Evolutionary conservation across 2,113 vertebrate genomes (phyloP).

Genomic region (Atlantisia rogersi): DNA sequence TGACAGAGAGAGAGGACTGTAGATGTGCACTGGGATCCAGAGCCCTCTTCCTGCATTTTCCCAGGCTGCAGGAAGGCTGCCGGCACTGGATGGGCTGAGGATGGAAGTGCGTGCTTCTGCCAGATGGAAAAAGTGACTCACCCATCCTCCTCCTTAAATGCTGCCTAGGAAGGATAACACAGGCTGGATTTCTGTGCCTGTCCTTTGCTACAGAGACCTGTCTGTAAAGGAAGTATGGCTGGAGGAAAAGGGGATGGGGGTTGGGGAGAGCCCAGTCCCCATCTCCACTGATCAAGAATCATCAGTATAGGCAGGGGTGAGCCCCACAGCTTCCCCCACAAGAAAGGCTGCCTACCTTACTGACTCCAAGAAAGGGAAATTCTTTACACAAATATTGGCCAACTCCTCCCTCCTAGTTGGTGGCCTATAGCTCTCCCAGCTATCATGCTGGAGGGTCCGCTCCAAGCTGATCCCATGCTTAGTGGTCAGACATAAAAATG

Average conservation of each 20-base stretch:
- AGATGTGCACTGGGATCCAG: not conserved
- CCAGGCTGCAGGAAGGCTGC: not conserved
- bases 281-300: not conserved
- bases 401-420: not conserved
- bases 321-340: not conserved
- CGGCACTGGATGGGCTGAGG: not conserved
- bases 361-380: not conserved
- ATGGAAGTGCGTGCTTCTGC: not conserved
- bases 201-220: not conserved
- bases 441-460: not conserved
- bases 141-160: not conserved
- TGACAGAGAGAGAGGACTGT: not conserved
- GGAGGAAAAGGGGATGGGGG: not conserved
- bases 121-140: constrained; percentile 34
- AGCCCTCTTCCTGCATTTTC: not conserved
- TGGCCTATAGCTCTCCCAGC: not conserved
- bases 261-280: not conserved
- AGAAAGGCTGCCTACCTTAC: not conserved
- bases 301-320: not conserved
- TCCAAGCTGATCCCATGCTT: not conserved
- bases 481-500: not conserved
- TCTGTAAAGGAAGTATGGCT: not conserved
- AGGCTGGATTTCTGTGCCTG: not conserved
- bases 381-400: not conserved
- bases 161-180: not conserved